Base-by-base conservation (phyloP, 2,113 vertebrate species). In the Chloebia gouldiae region DNA sequence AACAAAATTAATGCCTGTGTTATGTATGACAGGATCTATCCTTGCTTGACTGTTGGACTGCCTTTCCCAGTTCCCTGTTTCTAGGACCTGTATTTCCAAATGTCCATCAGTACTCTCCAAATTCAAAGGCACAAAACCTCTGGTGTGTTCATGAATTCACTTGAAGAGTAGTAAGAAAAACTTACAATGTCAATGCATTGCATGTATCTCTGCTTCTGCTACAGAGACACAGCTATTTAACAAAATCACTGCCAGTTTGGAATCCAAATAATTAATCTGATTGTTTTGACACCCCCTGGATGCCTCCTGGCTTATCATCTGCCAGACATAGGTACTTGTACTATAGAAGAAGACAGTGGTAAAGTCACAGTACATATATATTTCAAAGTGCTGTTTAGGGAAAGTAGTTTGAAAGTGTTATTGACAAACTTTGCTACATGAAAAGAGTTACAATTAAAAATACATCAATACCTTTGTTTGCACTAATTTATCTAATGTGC, bases 21-120 rank as follows among this genome's bases (percentile, higher is more conserved):
- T 65, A 35, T 1, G 6, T 0, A 1, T 20, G 23, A 37, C 3
- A 19, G 10, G 33, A 20, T 72, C 80, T 47, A 22, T 4, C 21
- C 35, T 76, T 64, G 44, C 45, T 40, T 83, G 20, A 51, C 64
- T 25, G 30, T 22, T 49, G 28, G 40, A 14, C 8, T 85, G 63
- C 39, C 30, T 86, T 50, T 70, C 39, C 80, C 21, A 50, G 35
- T 44, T 54, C 33, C 56, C 24, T 76, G 17, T 15, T 45, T 53
- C 23, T 72, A 37, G 9, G 25, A 77, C 21, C 45, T 59, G 0
- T 2, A 17, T 64, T 66, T 88, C 60, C 64, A 75, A 53, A 63
- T 0, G 1, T 45, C 24, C 7, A 1, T 42, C 39, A 45, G 28
- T 33, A 39, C 25, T 54, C 40, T 72, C 11, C 45, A 61, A 71